These are phyloP conservation scores for Lepisosteus oculatus DNA, from an alignment of 2,113 vertebrate species.

Conservation along the genomic window DNA sequence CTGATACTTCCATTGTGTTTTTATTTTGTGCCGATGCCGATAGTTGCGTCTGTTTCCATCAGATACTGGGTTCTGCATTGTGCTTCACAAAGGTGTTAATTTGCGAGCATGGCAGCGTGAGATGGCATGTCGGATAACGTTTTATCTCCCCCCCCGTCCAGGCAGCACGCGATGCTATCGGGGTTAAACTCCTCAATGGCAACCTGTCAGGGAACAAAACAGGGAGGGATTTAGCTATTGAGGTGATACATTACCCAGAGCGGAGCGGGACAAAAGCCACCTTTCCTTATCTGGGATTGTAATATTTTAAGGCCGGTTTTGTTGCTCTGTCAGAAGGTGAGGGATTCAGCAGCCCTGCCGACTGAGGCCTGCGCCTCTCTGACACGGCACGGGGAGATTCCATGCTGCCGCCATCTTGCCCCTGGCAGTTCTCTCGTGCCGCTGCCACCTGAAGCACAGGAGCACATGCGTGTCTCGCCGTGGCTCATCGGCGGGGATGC, in stretches of 20 bases:
- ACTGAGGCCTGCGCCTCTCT: not conserved
- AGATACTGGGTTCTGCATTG: conserved; percentile 35
- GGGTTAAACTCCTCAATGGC: conserved; percentile 53
- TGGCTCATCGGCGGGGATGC: too few relatives aligned
- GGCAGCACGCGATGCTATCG: conserved; percentile 62
- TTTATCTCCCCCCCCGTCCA: conserved; percentile 60
- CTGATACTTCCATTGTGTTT: conserved; percentile 26
- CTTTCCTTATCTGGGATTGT: conserved; percentile 52
- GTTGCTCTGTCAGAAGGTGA: conserved; percentile 42
- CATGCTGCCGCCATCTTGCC: not conserved
- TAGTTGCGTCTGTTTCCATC: conserved; percentile 45
- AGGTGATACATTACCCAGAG: conserved; percentile 55
- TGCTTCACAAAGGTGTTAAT: conserved; percentile 49
- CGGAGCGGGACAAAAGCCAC: conserved; percentile 51
- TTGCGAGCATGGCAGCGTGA: conserved; percentile 21
- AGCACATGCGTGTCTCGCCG: too few relatives aligned
- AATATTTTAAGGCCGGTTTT: conserved; percentile 62
- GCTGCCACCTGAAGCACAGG: too few relatives aligned
- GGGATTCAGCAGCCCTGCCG: conserved; percentile 38
- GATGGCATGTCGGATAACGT: conserved; percentile 56
- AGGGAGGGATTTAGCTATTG: conserved; percentile 30
- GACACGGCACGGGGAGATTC: not conserved
- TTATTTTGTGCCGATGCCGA: conserved; percentile 45
- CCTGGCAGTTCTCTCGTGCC: not conserved
- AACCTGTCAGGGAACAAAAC: conserved; percentile 64